phyloP scores from a whole-genome alignment of 2,888 invertebrate species.

The Ophioninae sp. region DNA sequence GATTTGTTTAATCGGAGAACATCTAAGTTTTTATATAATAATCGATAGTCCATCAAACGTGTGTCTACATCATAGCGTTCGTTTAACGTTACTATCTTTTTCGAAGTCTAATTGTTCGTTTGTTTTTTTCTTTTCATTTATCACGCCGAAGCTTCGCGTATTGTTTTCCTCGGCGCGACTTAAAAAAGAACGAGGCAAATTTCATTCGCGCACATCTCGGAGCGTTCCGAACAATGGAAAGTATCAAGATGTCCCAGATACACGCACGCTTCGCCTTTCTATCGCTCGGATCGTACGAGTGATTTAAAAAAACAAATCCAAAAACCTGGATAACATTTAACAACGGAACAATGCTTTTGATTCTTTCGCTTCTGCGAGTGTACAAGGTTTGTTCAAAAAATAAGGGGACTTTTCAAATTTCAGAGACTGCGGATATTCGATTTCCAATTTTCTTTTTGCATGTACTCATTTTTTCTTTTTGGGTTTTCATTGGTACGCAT shows the following conservation, averaged over 20 bases:
- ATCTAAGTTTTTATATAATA: constrained; percentile 34
- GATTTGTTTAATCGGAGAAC: constrained; percentile 10
- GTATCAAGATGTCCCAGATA: constrained; percentile 31
- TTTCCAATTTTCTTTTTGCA: too few relatives aligned
- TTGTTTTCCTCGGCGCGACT: constrained; percentile 7
- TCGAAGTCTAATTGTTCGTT: constrained; percentile 7
- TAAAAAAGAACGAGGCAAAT: constrained; percentile 7
- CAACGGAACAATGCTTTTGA: constrained; percentile 41
- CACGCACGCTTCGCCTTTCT: background rate
- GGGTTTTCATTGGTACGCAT: too few relatives aligned
- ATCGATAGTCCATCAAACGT: constrained; percentile 63
- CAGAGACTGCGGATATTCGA: too few relatives aligned
- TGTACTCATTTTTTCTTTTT: too few relatives aligned
- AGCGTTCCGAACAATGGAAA: constrained; percentile 23
- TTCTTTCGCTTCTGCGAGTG: constrained; percentile 1
- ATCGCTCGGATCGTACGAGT: background rate
- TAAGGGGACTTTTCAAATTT: too few relatives aligned
- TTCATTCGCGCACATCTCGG: constrained; percentile 1
- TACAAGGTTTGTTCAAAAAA: background rate
- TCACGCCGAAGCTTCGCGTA: constrained; percentile 18
- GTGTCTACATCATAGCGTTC: constrained; percentile 71
- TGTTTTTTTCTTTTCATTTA: constrained; percentile 22
- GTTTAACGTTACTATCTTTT: constrained; percentile 62
- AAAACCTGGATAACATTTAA: constrained; percentile 46
- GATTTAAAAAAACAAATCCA: constrained; percentile 20